Base-by-base conservation (phyloP, 2,797 vertebrate genomes). In the Champsocephalus esox region DNA sequence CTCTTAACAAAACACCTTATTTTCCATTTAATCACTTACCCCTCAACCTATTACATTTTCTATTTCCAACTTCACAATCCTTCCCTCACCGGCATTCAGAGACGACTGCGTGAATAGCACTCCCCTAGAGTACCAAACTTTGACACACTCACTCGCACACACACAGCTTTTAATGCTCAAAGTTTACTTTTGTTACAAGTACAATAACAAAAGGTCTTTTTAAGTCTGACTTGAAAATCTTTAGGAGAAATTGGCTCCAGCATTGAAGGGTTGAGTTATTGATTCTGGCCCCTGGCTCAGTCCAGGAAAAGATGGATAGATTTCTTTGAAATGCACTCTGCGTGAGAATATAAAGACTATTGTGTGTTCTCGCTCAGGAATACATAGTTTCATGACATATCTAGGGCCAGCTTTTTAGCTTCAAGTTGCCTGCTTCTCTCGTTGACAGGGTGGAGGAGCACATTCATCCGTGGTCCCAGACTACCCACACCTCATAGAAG, bases 141-240 rank as follows among this genome's bases (percentile, higher is more conserved):
- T 43, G 50, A 75, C 74, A 66, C 73, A 66, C 73, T 57, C 75
- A 41, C 5, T 45, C 48, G 28, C 28, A 59, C 67, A 52, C 58
- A 32, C 43, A 13, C 28, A 60, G 82, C 88, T 81, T 87, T 86
- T 84, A 90, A 84, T 87, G 87, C 85, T 75, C 61, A 91, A 94
- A 95, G 93, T 95, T 93, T 93, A 93, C 93, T 95, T 95, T 93
- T 93, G 91, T 94, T 94, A 90, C 90, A 93, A 89, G 90, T 93
- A 92, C 92, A 93, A 92, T 94, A 94, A 95, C 93, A 94, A 95
- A 94, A 93, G 92, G 89, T 91, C 93, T 94, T 95, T 95, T 95
- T 93, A 94, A 95, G 93, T 93, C 89, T 82, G 92, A 92, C 94
- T 94, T 91, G 85, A 94, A 94, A 96, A 95, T 94, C 95, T 95